Percentiles rank a stretch among this genome's conserved stretches.
Conservation (phyloP, 2,888 invertebrate genomes). For the Myathropa florea region DNA sequence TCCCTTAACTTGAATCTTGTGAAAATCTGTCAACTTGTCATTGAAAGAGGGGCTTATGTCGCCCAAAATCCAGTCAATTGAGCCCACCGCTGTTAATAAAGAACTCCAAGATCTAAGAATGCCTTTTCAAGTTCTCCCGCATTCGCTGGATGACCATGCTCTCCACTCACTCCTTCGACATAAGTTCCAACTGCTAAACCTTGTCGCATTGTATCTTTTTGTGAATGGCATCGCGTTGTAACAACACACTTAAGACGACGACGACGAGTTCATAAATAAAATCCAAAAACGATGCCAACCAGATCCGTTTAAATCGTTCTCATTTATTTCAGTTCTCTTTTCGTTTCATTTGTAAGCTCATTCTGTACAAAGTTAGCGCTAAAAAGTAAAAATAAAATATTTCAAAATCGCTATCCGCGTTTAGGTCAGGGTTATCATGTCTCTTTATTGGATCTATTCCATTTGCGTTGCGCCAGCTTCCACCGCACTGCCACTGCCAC, state of each 20-base stretch:
- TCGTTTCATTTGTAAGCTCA: conserved; percentile 26
- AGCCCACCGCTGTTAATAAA: too few species aligned
- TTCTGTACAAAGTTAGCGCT: conserved; percentile 35
- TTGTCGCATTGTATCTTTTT: neutral
- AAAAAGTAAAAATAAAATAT: conserved; percentile 68
- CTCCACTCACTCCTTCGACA: too few species aligned
- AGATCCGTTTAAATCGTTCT: conserved; percentile 68
- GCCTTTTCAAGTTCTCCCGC: too few species aligned
- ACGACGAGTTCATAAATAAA: conserved; percentile 43
- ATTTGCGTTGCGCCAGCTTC: conserved; percentile 54
- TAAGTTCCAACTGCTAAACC: too few species aligned
- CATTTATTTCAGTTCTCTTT: conserved; percentile 42
- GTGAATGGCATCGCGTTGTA: neutral
- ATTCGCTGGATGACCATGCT: too few species aligned
- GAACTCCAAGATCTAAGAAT: too few species aligned
- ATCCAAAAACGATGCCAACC: conserved; percentile 52
- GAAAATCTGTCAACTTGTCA: too few species aligned
- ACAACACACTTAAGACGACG: neutral
- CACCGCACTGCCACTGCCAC: conserved; percentile 64
- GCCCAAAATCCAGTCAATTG: too few species aligned
- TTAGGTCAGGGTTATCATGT: conserved; percentile 71
- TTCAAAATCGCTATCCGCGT: conserved; percentile 71
- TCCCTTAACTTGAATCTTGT: too few species aligned
- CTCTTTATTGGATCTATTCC: conserved; percentile 70
- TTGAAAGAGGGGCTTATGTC: too few species aligned